Evolutionary conservation across 2,888 invertebrate genomes (phyloP), one percentile per base, ranked within the genome.

Genomic region (Tigriopus californicus): DNA sequence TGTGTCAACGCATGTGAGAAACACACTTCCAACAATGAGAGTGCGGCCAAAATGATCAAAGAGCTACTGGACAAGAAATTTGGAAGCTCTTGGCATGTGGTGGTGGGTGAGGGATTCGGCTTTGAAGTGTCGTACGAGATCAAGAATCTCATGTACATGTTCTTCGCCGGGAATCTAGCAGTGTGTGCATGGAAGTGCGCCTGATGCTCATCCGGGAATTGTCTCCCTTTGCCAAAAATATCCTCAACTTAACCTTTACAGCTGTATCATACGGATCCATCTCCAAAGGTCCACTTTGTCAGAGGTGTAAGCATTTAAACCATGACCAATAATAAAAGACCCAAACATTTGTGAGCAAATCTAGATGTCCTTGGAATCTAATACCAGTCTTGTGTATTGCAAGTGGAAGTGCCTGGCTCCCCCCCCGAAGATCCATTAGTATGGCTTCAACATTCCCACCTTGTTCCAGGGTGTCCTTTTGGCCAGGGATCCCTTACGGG

Each of bases 61-160:
- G 92, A 95, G 67, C 79, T 81, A 51, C 82, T 95, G 83, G 95
- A 95, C 73, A 91, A 90, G 73, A 90, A 89, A 70, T 92, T 89
- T 71, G 94, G 94, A 2, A 82, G 88, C 0, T 83, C 89, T 61
- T 94, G 92, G 80, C 89, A 91, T 72, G 88, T 85, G n/a, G 84
- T 94, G 1, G 85, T 95, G 4, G 95, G 95, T 6, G 94, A 95
- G 76, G 89, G 87, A 61, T 94, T 82, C 73, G 92, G 91, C 51
- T 90, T 90, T 72, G 89, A 90, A 71, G 80, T 92, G 62, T 87
- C 89, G 1, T 88, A 90, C 70, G 90, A 94, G 74, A 82, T 85
- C 61, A 85, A 85, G 69, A 83, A 83, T 65, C 78, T 90, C 62
- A 76, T 90, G 63, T 87, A 89, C 71, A 78, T 91, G 77, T 91